phyloP scores from a whole-genome alignment of 2,113 vertebrate genomes.

The Colinus virginianus region DNA sequence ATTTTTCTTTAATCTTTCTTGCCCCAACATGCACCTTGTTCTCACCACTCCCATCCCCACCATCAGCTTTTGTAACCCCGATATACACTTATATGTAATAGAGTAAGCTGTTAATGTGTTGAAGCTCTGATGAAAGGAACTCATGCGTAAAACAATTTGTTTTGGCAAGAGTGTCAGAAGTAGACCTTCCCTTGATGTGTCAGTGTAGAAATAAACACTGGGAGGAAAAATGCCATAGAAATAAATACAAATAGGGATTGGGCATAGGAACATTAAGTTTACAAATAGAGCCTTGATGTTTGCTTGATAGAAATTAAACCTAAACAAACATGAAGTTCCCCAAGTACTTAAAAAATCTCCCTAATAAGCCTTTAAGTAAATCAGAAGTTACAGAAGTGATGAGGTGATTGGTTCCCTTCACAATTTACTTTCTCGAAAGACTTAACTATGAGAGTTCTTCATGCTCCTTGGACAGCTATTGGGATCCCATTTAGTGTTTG shows the following conservation, averaged over 20 bases:
- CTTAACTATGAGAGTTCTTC: not conserved
- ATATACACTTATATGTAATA: constrained; percentile 35
- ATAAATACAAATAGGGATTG: constrained; percentile 74
- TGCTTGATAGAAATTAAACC: constrained; percentile 19
- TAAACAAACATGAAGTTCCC: constrained; percentile 70
- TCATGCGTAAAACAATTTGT: constrained; percentile 73
- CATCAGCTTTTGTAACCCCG: constrained; percentile 52
- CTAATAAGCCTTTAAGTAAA: constrained; percentile 47
- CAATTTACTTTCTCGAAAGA: constrained; percentile 1
- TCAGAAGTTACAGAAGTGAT: constrained; percentile 60
- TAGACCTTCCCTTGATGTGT: constrained; percentile 78
- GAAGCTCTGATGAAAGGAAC: constrained; percentile 78
- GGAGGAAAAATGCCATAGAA: constrained; percentile 70
- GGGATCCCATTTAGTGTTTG: not conserved
- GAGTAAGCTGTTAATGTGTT: constrained; percentile 59
- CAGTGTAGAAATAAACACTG: constrained; percentile 78
- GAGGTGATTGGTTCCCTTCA: constrained; percentile 50
- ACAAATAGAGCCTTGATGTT: constrained; percentile 61
- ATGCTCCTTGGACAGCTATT: not conserved
- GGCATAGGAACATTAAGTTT: constrained; percentile 69
- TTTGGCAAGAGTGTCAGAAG: constrained; percentile 75
- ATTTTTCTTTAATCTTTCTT: constrained; percentile 15
- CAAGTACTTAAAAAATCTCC: constrained; percentile 75
- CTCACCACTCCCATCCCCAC: not conserved
- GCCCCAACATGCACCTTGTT: constrained; percentile 62